Conservation (phyloP, 2,888 invertebrate species). For the Mythimna lalbum region DNA sequence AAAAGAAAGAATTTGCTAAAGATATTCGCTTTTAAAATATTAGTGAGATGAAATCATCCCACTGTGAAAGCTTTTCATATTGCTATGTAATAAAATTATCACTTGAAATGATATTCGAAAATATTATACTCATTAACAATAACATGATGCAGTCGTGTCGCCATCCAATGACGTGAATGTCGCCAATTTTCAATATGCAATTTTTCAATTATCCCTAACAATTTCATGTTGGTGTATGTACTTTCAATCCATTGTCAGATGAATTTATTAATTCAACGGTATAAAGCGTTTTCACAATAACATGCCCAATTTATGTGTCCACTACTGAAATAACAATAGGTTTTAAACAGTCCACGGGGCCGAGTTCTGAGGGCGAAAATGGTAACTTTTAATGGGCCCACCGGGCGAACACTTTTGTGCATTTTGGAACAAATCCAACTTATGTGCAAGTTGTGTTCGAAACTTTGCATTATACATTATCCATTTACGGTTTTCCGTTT, state of each 20-base stretch:
- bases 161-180: conserved; percentile 6
- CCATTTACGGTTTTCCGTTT: conserved; percentile 42
- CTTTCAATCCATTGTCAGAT: conserved; percentile 63
- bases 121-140: not conserved
- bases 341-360: conserved; percentile 66
- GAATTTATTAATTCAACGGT: conserved; percentile 61
- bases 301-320: conserved; percentile 70
- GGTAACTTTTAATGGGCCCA: conserved; percentile 84
- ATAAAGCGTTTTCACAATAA: conserved; percentile 69
- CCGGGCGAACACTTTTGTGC: conserved; percentile 72
- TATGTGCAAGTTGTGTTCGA: conserved; percentile 58
- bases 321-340: conserved; percentile 75
- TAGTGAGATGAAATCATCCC: not conserved
- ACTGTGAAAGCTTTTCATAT: not conserved
- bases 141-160: conserved; percentile 24
- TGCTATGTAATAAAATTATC: not conserved
- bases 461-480: conserved; percentile 52
- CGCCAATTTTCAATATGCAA: conserved; percentile 36
- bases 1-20: no score
- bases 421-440: conserved; percentile 77
- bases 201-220: conserved; percentile 46
- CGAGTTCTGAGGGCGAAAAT: conserved; percentile 73
- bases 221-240: conserved; percentile 26
- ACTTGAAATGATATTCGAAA: conserved; percentile 14
- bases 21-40: no score